phyloP scores from a whole-genome alignment of 2,888 invertebrate genomes.

The Pyrocoelia pectoralis region DNA sequence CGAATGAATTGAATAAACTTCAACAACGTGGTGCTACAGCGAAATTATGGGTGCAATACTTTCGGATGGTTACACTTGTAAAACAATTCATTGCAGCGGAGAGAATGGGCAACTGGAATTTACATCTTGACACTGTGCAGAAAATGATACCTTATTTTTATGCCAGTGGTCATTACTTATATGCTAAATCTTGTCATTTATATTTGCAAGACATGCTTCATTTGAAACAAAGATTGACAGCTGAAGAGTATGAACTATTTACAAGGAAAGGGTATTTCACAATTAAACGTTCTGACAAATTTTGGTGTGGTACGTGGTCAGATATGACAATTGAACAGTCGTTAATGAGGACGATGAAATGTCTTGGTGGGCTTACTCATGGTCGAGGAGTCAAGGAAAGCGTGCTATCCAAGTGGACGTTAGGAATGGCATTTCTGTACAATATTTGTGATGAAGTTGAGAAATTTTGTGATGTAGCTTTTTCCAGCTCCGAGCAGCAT shows the following conservation, averaged over 20 bases:
- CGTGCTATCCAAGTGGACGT: too few relatives aligned
- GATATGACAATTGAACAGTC: too few relatives aligned
- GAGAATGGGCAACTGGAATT: constrained; percentile 4
- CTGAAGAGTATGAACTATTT: constrained; percentile 5
- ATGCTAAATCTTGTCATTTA: too few relatives aligned
- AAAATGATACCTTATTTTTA: too few relatives aligned
- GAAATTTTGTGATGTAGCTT: too few relatives aligned
- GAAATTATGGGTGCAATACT: constrained; percentile 10
- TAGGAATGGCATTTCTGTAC: too few relatives aligned
- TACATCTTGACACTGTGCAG: constrained; percentile 10
- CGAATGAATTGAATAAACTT: constrained; percentile 2
- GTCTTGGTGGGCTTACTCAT: too few relatives aligned
- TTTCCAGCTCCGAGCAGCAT: too few relatives aligned
- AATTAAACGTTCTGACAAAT: constrained; percentile 7
- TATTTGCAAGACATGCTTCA: constrained; percentile 5
- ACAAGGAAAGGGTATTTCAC: constrained; percentile 5
- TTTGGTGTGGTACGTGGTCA: constrained; percentile 6
- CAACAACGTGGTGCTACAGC: constrained; percentile 5
- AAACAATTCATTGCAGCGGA: neutral
- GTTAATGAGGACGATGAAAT: too few relatives aligned
- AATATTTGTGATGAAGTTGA: too few relatives aligned
- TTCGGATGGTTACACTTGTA: constrained; percentile 8
- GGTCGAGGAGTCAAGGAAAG: too few relatives aligned
- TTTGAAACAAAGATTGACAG: neutral
- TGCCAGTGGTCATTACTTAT: neutral